Base-by-base conservation (phyloP, 2,888 invertebrate species). In the Drosophila peninsularis region DNA sequence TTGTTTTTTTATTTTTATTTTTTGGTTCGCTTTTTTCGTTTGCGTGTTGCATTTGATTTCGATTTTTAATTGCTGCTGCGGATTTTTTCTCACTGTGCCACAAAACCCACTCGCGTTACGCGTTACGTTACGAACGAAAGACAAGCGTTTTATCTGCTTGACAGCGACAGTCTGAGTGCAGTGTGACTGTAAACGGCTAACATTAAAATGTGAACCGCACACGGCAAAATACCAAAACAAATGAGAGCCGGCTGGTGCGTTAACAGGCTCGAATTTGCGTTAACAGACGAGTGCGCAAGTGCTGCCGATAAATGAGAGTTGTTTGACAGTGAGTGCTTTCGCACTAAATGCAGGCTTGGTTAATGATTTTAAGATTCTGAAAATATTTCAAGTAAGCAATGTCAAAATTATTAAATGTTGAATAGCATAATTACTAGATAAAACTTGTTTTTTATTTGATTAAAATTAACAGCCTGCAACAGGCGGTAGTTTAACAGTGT, bases 51-150 rank as follows among this genome's bases (percentile, higher is more conserved):
- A 64, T 58, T 62, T 74, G 30, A 70, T 58, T 70, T 71, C 41
- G 57, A 50, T 62, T 64, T 71, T 75, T 58, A 79, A 62, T 79
- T 75, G 65, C 69, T 63, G 34, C 44, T 52, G 60, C 36, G 52
- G 32, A 44, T 21, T 47, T 58, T 75, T 64, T 62, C 30, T 52
- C 58, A 47, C 60, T 55, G 39, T 62, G 78, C 63, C 74, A 54
- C 72, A 61, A 65, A 71, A 71, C 34, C 58, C 57, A 78, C 72
- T 78, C 72, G 80, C 76, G 76, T 76, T 75, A 78, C 76, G 71
- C 76, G 71, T 78, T 76, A 78, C 76, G 76, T 77, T 75, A 65
- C 68, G 57, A 54, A 71, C 75, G 71, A 71, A 67, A 45, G 66
- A 79, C 79, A 71, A 81, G 71, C 81, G 71, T 58, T 69, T 57